Evolutionary conservation across 2,888 invertebrate species (phyloP).

Genomic region (Cheilosia scutellata): DNA sequence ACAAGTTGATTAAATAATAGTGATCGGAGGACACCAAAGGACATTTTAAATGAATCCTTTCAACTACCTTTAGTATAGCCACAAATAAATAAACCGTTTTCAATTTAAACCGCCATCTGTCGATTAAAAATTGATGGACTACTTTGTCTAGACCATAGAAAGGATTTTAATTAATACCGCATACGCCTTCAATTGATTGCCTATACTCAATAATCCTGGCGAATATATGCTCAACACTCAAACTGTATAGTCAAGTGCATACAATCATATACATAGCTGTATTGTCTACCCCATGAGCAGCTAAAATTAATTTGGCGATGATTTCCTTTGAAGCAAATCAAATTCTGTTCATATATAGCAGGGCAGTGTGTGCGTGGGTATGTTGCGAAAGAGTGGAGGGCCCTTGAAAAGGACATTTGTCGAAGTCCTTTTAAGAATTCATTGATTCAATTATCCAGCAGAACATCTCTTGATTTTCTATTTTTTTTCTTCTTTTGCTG

Average conservation of each 20-base stretch:
- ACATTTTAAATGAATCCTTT: too few relatives aligned
- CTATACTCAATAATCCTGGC: not conserved
- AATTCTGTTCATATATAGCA: conserved; percentile 15
- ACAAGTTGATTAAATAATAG: too few relatives aligned
- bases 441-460: conserved; percentile 62
- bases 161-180: not conserved
- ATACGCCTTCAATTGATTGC: not conserved
- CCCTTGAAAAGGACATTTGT: conserved; percentile 26
- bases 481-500: conserved; percentile 20
- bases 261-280: not conserved
- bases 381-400: conserved; percentile 13
- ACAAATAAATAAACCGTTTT: too few relatives aligned
- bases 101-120: not conserved
- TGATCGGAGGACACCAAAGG: too few relatives aligned
- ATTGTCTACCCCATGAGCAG: conserved; percentile 3
- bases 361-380: conserved; percentile 6
- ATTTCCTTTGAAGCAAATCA: conserved; percentile 43
- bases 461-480: not conserved
- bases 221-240: not conserved
- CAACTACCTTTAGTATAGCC: too few relatives aligned
- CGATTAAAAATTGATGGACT: not conserved
- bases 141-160: not conserved
- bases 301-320: conserved; percentile 41
- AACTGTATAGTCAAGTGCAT: conserved; percentile 14
- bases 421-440: conserved; percentile 24